These are phyloP conservation scores for Serranus cabrilla DNA, from an alignment of 2,797 vertebrate genomes.

Conservation along the genomic window DNA sequence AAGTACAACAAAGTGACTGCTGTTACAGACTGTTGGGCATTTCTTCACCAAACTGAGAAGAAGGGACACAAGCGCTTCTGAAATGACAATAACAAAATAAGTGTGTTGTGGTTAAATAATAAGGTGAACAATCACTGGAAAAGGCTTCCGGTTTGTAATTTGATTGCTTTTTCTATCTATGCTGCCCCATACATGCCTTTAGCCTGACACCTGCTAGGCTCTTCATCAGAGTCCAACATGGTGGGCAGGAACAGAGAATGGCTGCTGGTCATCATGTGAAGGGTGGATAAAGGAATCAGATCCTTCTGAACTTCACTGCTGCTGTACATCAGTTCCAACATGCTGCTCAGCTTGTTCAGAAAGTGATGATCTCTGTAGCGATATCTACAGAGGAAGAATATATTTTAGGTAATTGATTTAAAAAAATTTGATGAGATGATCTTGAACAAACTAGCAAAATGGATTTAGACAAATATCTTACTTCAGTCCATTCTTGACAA, in stretches of 20 bases:
- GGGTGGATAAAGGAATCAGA: slow-evolving; percentile 84
- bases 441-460: neutral
- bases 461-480: slow-evolving; percentile 71
- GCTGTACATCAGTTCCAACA: slow-evolving; percentile 84
- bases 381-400: slow-evolving; percentile 78
- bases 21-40: slow-evolving; percentile 89
- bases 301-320: slow-evolving; percentile 63
- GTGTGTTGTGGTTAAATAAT: neutral
- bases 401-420: neutral
- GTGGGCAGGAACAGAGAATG: slow-evolving; percentile 94
- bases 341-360: slow-evolving; percentile 81
- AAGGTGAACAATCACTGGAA: neutral
- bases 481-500: slow-evolving; percentile 95
- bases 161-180: neutral
- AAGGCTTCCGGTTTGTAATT: neutral
- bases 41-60: slow-evolving; percentile 88
- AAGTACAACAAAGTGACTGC: slow-evolving; percentile 90
- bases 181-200: slow-evolving; percentile 84
- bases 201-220: slow-evolving; percentile 45
- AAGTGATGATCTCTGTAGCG: slow-evolving; percentile 89
- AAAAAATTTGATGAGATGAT: neutral
- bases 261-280: slow-evolving; percentile 94
- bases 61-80: slow-evolving; percentile 91
- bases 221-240: slow-evolving; percentile 86
- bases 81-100: slow-evolving; percentile 52